Percentiles rank a stretch among this genome's conserved stretches.
Evolutionary conservation across 2,888 invertebrate species (phyloP).

Genomic region (Drosophila kambysellisi): DNA sequence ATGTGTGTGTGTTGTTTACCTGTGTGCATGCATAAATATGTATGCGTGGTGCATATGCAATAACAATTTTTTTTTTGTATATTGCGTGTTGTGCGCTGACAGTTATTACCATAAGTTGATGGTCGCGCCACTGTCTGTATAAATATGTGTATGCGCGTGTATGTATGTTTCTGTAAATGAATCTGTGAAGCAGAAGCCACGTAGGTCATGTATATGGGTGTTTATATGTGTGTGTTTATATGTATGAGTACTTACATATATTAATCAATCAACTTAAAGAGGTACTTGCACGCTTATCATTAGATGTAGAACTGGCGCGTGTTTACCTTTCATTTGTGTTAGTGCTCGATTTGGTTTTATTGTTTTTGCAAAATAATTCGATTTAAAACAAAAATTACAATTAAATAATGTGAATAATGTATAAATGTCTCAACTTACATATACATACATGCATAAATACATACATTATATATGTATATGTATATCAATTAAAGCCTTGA

Average conservation of each 20-base stretch:
- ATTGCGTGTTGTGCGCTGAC: constrained; percentile 22
- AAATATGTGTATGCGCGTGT: background rate
- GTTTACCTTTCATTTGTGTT: constrained; percentile 54
- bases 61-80: constrained; percentile 12
- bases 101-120: constrained; percentile 54
- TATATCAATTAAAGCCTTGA: constrained; percentile 1
- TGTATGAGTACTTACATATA: background rate
- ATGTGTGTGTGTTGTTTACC: constrained; percentile 5
- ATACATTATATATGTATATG: background rate
- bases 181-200: constrained; percentile 8
- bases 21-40: background rate
- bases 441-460: background rate
- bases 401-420: background rate
- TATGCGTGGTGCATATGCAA: constrained; percentile 28
- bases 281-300: constrained; percentile 66
- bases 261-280: constrained; percentile 49
- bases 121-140: constrained; percentile 46
- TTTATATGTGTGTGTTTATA: background rate
- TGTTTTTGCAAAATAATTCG: constrained; percentile 19
- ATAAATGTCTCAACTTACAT: background rate
- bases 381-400: constrained; percentile 28
- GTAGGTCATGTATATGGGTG: constrained; percentile 3
- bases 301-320: constrained; percentile 63
- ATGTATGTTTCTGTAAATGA: constrained; percentile 1
- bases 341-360: constrained; percentile 29